Evolutionary conservation across 2,113 vertebrate species (phyloP).

Genomic region (Platycercus adscitus): DNA sequence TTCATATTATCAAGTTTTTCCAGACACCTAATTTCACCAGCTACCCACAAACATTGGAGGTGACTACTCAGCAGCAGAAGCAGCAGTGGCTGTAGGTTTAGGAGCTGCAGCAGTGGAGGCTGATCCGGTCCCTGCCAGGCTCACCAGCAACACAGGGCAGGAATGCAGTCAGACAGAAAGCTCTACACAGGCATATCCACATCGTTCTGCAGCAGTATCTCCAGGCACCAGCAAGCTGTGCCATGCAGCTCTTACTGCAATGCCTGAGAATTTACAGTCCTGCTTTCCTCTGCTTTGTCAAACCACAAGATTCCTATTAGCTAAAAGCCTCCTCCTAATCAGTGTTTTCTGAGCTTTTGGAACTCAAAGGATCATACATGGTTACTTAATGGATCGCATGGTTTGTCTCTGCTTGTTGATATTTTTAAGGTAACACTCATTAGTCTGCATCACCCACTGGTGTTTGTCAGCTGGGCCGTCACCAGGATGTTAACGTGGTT

Average conservation of each 20-base stretch:
- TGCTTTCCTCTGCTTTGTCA: neutral
- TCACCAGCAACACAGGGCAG: fast-evolving
- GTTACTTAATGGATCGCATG: neutral
- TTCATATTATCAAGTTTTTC: constrained; percentile 12
- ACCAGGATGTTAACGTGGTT: neutral
- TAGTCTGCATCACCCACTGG: neutral
- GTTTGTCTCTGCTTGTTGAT: neutral
- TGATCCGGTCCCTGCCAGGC: neutral
- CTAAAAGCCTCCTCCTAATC: neutral
- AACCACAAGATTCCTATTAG: neutral
- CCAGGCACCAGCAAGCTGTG: neutral
- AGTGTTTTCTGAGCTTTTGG: neutral
- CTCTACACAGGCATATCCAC: fast-evolving
- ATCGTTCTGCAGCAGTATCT: neutral
- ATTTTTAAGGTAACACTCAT: neutral
- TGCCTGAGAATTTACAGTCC: neutral
- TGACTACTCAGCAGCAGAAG: neutral
- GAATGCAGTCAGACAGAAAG: neutral
- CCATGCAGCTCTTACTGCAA: neutral
- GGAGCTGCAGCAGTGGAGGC: neutral
- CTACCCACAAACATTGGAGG: neutral
- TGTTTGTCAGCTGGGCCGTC: neutral
- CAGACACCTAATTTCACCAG: constrained; percentile 9
- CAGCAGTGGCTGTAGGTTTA: neutral
- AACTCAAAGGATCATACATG: neutral